Evolutionary conservation across 2,888 invertebrate species (phyloP).

Genomic region (Oscheius sp.): DNA sequence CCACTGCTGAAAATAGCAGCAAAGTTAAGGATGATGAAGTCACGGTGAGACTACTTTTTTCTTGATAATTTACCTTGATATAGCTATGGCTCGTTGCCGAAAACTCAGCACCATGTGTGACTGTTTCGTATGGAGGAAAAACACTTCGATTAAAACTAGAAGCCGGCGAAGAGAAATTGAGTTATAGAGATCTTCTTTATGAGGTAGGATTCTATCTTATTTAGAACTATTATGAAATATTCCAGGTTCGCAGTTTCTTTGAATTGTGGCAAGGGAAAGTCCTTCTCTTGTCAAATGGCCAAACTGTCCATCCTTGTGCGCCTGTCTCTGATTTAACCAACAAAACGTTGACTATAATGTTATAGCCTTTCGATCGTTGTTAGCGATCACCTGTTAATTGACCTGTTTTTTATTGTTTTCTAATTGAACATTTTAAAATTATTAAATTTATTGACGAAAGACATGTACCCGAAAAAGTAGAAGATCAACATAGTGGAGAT

Average conservation of each 20-base stretch:
- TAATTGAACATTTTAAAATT: background rate
- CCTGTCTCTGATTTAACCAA: slow-evolving; percentile 38
- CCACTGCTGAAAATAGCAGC: slow-evolving; percentile 44
- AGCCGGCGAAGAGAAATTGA: background rate
- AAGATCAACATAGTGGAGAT: background rate
- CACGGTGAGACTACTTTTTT: slow-evolving; percentile 38
- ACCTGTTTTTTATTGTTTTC: background rate
- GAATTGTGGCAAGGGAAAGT: slow-evolving; percentile 47
- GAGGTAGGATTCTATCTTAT: background rate
- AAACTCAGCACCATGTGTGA: slow-evolving; percentile 18
- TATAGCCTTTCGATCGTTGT: background rate
- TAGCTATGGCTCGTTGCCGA: slow-evolving; percentile 48
- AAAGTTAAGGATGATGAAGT: slow-evolving; percentile 58
- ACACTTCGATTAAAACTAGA: slow-evolving; percentile 4
- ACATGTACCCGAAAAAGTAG: background rate
- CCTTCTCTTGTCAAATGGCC: slow-evolving; percentile 34
- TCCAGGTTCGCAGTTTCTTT: slow-evolving; percentile 48
- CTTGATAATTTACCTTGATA: slow-evolving; percentile 1
- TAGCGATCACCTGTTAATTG: background rate
- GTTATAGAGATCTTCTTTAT: slow-evolving; percentile 27
- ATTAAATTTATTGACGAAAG: background rate
- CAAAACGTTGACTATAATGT: slow-evolving; percentile 32
- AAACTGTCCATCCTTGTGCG: slow-evolving; percentile 42
- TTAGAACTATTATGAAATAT: background rate
- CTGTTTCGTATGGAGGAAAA: background rate